Percentiles rank a stretch among this genome's conserved stretches.
phyloP scores from a whole-genome alignment of 2,888 invertebrate genomes.

The Volucella inflata region DNA sequence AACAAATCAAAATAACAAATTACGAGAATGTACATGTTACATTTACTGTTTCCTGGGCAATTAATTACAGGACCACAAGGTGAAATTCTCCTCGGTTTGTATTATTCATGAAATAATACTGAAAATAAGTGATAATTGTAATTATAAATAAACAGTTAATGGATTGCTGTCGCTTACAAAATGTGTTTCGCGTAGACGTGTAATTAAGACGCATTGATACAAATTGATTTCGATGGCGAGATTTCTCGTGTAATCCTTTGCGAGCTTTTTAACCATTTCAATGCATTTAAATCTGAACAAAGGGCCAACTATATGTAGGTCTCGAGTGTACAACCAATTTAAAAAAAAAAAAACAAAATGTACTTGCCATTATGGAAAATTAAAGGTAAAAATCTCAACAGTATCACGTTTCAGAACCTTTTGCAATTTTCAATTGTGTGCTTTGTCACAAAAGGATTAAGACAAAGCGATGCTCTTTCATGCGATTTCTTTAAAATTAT shows the following conservation, averaged over 20 bases:
- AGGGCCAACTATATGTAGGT: too few relatives aligned
- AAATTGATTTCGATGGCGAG: not conserved
- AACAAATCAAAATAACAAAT: too few relatives aligned
- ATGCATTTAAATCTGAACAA: not conserved
- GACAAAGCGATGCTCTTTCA: too few relatives aligned
- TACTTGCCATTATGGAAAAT: too few relatives aligned
- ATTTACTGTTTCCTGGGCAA: constrained; percentile 12
- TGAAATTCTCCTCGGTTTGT: not conserved
- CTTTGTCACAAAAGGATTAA: too few relatives aligned
- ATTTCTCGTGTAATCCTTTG: constrained; percentile 3
- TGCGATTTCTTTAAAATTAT: too few relatives aligned
- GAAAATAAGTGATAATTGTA: not conserved
- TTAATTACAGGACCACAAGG: constrained; percentile 12
- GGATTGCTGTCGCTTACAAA: constrained; percentile 15
- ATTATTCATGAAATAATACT: not conserved
- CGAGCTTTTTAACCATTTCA: not conserved
- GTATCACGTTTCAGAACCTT: too few relatives aligned
- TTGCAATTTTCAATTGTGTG: too few relatives aligned
- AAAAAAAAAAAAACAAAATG: too few relatives aligned
- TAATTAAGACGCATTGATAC: constrained; percentile 16
- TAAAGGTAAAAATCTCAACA: too few relatives aligned
- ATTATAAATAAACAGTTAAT: constrained; percentile 6
- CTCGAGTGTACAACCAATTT: too few relatives aligned
- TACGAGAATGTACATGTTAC: constrained; percentile 7
- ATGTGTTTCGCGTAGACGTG: not conserved